Evolutionary conservation across 2,888 invertebrate species (phyloP), one percentile per base, ranked within the genome.

Genomic region (Cyclophora albipunctata): DNA sequence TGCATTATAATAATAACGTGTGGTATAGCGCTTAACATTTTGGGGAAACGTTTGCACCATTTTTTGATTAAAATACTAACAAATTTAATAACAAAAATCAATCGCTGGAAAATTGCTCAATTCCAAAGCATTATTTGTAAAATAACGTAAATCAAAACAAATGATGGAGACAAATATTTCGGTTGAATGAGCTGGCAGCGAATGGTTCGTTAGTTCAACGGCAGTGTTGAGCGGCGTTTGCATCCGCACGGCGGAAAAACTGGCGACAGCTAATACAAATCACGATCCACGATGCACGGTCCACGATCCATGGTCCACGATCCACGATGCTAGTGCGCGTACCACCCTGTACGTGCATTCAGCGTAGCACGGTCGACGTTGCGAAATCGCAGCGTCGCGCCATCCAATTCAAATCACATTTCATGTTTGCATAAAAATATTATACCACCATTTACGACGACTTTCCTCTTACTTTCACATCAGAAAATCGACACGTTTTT

Each of bases 151-250:
- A 69, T 60, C 67, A 69, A 69, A 73, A 75, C 62, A 73, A 76
- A 76, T 74, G 68, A 75, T 73, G 65, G 71, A 61, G 64, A 74
- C 78, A 78, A 73, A 81, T 76, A 78, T 77, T 74, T 76, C 77
- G 69, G 77, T 77, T 67, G 78, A 73, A 67, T 75, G 77, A 67
- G 59, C 70, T 63, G 66, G 62, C 59, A 66, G 73, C 64, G 66
- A 68, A 80, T 78, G 84, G 83, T 85, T 85, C 84, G 85, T 86
- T 85, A 85, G 79, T 70, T 78, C 74, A 58, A 63, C 66, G 66
- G 69, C 66, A 67, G 74, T 73, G 78, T 73, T 68, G 71, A 71
- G 71, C 71, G 66, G 63, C 65, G 68, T 72, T 58, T 69, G 78
- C 75, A 77, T 77, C 75, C 71, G 75, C 66, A 59, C 62, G 63